Evolutionary conservation across 2,113 vertebrate species (phyloP), one percentile per base, ranked within the genome.

Genomic region (Triplophysa rosa): DNA sequence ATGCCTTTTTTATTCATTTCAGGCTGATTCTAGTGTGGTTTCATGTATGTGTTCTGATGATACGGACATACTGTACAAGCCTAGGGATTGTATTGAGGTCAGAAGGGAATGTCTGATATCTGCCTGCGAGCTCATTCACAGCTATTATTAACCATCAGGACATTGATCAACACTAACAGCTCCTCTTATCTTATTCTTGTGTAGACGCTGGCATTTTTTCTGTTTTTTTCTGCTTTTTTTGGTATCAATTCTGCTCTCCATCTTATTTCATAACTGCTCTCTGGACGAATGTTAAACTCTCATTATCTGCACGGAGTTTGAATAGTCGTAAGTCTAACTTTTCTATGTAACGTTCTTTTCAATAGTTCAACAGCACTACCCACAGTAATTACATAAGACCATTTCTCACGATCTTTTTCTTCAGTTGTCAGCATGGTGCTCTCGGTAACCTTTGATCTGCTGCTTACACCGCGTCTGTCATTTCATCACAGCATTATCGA

Each of bases 131-230:
- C 79, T 86, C 90, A 76, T 83, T 91, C 88, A 87, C 86, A 91
- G 91, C 89, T 88, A 90, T 93, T 92, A 91, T 91, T 89, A 84
- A 91, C 79, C 87, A 83, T 85, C 49, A 26, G 83, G 86, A 87
- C 89, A 91, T 90, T 90, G 90, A 91, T 90, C 86, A 81, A 70
- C 88, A 78, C 82, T 80, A 88, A 87, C 80, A 67, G 84, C 54
- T 78, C 81, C 84, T 87, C 66, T 79, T 33, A 74, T 75, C 88
- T 86, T 82, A 7, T 37, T 83, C 78, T 63, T 65, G 65, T 45
- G 40, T 12, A 45, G 42, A 24, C 45, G 26, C 23, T 74, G 40
- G 40, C 67, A 21, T 62, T 62, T 69, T 61, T 77, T 75, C 74
- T n/a, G 17, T 58, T 77, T 62, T 58, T 33, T 83, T 56, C 40